Conservation (phyloP, 2,113 vertebrate species). For the Elgaria multicarinata region DNA sequence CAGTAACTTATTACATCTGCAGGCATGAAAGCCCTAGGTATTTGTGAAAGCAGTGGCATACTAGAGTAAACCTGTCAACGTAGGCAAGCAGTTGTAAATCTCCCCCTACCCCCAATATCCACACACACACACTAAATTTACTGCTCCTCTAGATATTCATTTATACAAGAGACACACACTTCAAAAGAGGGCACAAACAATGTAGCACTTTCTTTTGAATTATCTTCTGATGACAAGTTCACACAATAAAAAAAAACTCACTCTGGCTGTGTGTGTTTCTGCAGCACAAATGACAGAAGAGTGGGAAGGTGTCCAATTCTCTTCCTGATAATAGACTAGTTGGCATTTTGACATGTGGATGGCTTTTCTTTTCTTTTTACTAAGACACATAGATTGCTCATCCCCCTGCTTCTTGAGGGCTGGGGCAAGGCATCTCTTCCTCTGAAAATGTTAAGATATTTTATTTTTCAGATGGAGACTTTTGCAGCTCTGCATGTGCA, state of each 20-base stretch:
- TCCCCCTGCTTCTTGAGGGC: neutral
- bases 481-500: neutral
- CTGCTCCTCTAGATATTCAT: neutral
- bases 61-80: neutral
- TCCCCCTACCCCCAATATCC: neutral
- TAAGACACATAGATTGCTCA: neutral
- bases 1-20: neutral
- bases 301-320: too few species aligned
- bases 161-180: neutral
- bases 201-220: neutral
- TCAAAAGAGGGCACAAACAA: neutral
- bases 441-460: neutral
- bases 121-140: neutral
- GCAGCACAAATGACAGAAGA: neutral
- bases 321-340: neutral
- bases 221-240: neutral
- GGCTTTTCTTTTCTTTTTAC: neutral
- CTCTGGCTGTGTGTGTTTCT: neutral
- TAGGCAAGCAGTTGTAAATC: neutral
- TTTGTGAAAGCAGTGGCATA: conserved; percentile 3
- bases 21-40: neutral
- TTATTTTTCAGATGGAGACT: neutral
- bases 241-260: neutral
- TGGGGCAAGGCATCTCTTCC: neutral
- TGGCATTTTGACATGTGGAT: neutral